phyloP scores from a whole-genome alignment of 2,113 vertebrate species.

The Cheilinus undulatus region DNA sequence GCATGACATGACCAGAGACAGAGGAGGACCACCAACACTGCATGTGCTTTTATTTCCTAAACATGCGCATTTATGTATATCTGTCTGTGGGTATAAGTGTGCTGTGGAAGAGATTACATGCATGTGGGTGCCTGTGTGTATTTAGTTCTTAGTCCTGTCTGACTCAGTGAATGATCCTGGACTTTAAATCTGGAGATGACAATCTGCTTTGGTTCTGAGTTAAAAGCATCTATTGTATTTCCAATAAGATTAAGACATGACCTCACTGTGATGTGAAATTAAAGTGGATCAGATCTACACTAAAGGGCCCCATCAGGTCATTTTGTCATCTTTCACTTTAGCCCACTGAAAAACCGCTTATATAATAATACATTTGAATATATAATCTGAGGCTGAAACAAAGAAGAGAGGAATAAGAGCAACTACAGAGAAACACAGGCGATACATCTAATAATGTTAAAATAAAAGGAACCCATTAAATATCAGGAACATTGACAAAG shows the following conservation, averaged over 20 bases:
- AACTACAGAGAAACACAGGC: not conserved
- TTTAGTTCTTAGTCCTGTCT: not conserved
- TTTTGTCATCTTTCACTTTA: slow-evolving; percentile 5
- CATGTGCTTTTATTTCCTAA: slow-evolving; percentile 4
- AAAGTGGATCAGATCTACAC: slow-evolving; percentile 21
- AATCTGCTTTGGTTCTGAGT: not conserved
- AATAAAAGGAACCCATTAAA: not conserved
- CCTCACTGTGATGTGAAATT: slow-evolving; percentile 1
- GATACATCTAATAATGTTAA: slow-evolving; percentile 10
- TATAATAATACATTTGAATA: slow-evolving; percentile 5
- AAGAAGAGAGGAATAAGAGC: not conserved
- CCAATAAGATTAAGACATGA: slow-evolving; percentile 3
- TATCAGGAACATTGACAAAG: not conserved
- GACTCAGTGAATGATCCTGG: not conserved
- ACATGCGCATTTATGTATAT: not conserved
- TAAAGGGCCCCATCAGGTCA: not conserved
- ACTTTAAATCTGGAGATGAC: not conserved
- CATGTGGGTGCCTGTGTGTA: not conserved
- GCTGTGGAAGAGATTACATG: not conserved
- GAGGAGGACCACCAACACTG: slow-evolving; percentile 27
- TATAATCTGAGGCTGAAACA: slow-evolving; percentile 25
- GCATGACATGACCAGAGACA: slow-evolving; percentile 16
- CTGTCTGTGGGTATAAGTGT: not conserved
- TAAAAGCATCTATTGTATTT: slow-evolving; percentile 13
- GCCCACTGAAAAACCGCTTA: not conserved